Conservation (phyloP, 1,140 invertebrate genomes). For the Drosophila parvula region DNA sequence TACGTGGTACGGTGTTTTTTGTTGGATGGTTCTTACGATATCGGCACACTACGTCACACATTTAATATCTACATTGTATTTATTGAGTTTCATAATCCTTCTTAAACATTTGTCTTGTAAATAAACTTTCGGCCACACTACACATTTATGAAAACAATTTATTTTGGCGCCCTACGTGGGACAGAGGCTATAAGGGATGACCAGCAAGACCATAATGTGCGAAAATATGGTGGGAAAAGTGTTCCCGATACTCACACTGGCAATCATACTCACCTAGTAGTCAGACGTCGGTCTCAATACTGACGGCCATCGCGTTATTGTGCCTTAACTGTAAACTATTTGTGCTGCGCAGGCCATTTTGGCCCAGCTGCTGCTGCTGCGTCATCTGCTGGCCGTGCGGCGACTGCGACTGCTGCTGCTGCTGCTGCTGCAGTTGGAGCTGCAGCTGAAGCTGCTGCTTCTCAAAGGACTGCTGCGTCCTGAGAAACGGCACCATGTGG, state of each 20-base stretch:
- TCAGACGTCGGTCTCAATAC: conserved; percentile 99
- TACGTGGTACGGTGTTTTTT: neutral
- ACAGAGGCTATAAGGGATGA: neutral
- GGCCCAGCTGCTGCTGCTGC: conserved; percentile 70
- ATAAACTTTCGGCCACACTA: no score
- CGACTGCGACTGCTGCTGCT: conserved; percentile 66
- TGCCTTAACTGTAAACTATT: conserved; percentile 93
- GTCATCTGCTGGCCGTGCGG: conserved; percentile 38
- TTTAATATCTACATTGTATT: no score
- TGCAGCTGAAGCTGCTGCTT: conserved; percentile 80
- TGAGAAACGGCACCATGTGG: conserved; percentile 83
- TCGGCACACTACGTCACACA: neutral
- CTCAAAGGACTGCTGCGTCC: conserved; percentile 83
- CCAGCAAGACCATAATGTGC: neutral
- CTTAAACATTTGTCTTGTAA: no score
- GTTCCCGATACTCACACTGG: conserved; percentile 15
- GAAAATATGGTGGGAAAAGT: neutral
- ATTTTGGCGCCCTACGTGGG: neutral
- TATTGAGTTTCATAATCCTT: neutral
- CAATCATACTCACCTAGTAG: conserved; percentile 89
- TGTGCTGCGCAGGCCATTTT: conserved; percentile 87
- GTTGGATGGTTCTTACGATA: neutral
- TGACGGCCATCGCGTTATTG: conserved; percentile 90
- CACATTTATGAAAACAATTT: no score
- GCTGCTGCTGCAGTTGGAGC: conserved; percentile 67